phyloP scores from a whole-genome alignment of 2,113 vertebrate genomes.

The Campylomormyrus numenius region DNA sequence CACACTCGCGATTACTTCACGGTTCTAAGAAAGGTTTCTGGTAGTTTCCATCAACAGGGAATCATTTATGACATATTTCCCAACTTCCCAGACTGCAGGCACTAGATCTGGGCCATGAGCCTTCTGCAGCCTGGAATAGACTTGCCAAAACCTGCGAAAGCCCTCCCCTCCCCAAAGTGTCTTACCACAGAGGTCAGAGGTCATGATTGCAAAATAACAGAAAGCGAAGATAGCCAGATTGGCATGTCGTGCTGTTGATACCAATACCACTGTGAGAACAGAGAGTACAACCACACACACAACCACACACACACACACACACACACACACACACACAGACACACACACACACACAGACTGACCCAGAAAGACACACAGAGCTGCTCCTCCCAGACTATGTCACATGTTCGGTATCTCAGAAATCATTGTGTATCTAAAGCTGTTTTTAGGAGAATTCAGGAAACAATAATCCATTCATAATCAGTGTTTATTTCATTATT shows the following conservation, averaged over 20 bases:
- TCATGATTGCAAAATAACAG: not conserved
- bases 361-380: not conserved
- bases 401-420: not conserved
- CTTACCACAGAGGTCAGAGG: not conserved
- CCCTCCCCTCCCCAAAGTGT: not conserved
- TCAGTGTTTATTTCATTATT: not conserved
- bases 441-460: not conserved
- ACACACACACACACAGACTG: not conserved
- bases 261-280: not conserved
- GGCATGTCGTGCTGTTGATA: not conserved
- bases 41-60: constrained; percentile 16
- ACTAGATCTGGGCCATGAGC: not conserved
- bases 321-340: not conserved
- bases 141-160: not conserved
- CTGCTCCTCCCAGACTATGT: not conserved
- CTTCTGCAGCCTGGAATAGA: not conserved
- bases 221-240: not conserved
- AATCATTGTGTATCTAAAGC: not conserved
- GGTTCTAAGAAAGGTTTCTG: not conserved
- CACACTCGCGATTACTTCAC: not conserved
- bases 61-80: not conserved
- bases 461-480: not conserved
- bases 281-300: not conserved
- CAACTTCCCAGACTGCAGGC: not conserved
- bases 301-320: not conserved